phyloP scores from a whole-genome alignment of 2,888 invertebrate genomes.

The Adineta ricciae region DNA sequence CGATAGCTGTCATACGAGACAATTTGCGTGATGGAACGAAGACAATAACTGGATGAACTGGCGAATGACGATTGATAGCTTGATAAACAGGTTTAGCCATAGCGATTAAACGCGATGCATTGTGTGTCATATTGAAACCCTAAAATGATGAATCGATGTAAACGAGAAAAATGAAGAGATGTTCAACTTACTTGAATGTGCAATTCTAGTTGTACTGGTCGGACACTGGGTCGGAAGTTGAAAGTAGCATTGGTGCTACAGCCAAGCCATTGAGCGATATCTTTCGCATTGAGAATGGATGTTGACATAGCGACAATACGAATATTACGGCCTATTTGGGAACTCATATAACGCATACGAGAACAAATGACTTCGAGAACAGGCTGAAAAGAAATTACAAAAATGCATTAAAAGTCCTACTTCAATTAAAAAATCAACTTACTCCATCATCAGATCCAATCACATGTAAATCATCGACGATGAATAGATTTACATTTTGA shows the following conservation, averaged over 20 bases:
- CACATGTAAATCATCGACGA: slow-evolving; percentile 84
- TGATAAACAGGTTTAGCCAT: slow-evolving; percentile 97
- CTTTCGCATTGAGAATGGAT: slow-evolving; percentile 83
- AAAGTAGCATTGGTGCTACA: slow-evolving; percentile 84
- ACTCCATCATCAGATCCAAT: slow-evolving; percentile 54
- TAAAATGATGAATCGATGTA: too few relatives aligned
- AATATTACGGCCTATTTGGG: slow-evolving; percentile 67
- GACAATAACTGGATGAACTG: slow-evolving; percentile 46
- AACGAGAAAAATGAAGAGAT: not conserved
- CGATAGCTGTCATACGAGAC: slow-evolving; percentile 84
- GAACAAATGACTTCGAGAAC: slow-evolving; percentile 81
- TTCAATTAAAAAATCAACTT: slow-evolving; percentile 37
- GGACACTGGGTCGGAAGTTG: slow-evolving; percentile 94
- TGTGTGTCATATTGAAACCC: slow-evolving; percentile 76
- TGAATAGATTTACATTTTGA: slow-evolving; percentile 85
- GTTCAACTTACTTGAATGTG: slow-evolving; percentile 63
- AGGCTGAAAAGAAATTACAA: slow-evolving; percentile 58
- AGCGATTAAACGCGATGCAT: slow-evolving; percentile 82
- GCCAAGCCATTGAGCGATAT: slow-evolving; percentile 89
- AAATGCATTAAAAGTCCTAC: not conserved
- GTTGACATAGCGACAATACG: slow-evolving; percentile 85
- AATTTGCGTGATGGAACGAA: slow-evolving; percentile 65
- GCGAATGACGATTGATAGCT: slow-evolving; percentile 64
- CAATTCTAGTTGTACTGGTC: slow-evolving; percentile 83
- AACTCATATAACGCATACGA: slow-evolving; percentile 84